Percentiles rank a stretch among this genome's conserved stretches.
These are phyloP conservation scores for Acheta domesticus DNA, from an alignment of 2,888 invertebrate species.

Conservation along the genomic window DNA sequence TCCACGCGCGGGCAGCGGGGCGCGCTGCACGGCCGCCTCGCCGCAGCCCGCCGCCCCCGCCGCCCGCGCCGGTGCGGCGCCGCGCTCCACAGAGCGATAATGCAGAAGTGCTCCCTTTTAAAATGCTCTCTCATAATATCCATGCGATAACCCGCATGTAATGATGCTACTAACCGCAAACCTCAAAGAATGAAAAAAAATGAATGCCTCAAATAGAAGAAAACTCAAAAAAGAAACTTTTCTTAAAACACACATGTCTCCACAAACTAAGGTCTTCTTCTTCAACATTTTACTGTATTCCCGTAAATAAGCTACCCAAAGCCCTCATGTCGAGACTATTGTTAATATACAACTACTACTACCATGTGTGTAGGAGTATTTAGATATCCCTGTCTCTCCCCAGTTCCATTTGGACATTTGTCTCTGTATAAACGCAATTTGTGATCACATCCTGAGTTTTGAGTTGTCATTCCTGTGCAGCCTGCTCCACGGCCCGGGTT, in stretches of 20 bases:
- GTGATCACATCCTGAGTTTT: background rate
- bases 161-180: background rate
- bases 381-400: background rate
- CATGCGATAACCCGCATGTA: constrained; percentile 18
- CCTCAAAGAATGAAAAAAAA: background rate
- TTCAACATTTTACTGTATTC: background rate
- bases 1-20: background rate
- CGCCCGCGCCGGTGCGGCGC: background rate
- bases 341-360: background rate
- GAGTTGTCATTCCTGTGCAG: background rate
- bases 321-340: background rate
- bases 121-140: background rate
- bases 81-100: background rate
- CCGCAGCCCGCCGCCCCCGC: background rate
- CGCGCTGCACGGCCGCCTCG: background rate
- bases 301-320: background rate
- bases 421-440: constrained; percentile 7
- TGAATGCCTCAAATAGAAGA: background rate
- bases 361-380: background rate
- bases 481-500: no score
- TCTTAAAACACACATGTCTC: background rate
- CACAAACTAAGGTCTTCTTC: background rate
- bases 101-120: constrained; percentile 10
- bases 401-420: background rate
- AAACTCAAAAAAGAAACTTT: background rate